Evolutionary conservation across 2,797 vertebrate species (phyloP), one percentile per base, ranked within the genome.

Genomic region (Pterois miles): DNA sequence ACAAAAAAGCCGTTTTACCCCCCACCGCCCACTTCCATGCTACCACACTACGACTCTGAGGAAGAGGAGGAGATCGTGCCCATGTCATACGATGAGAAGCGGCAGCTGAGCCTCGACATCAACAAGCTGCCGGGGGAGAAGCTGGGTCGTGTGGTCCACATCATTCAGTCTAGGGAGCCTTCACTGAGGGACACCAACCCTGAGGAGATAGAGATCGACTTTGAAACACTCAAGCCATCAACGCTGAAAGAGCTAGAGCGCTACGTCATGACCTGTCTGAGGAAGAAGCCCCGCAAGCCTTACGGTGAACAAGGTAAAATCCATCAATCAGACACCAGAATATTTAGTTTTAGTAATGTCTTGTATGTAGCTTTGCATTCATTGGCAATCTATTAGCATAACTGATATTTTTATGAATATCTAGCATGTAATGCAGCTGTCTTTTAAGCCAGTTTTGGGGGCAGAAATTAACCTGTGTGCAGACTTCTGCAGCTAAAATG

Each of bases 161-260:
- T 99, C 93, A 99, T 99, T 82, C 98, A 99, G 82, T 96, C 97
- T 3, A 89, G 97, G 23, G 98, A 99, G 81, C 97, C 98, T 0
- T 98, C 97, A 0, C 92, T 99, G 57, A 91, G 97, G 0, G 97
- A 98, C 84, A 98, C 98, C 73, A 99, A 99, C 90, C 97, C 98
- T 0, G 98, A 99, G 84, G 98, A 99, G 91, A 99, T 98, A 0
- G 98, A 98, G 88, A 98, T 99, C 0, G 97, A 98, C 88, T 98
- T 99, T 2, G 97, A 99, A 72, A 99, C 96, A 0, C 96, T 99
- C 59, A 99, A 99, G 60, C 97, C 97, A 0, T 98, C 98, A 1
- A 99, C 98, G 0, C 94, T 99, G 63, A 94, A 97, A 3, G 98
- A 99, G 86, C 95, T 98, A 77, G 97, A 99, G 82, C 95, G 97